Evolutionary conservation across 2,797 vertebrate species (phyloP), one percentile per base, ranked within the genome.

Genomic region (Adelosebastes latens): DNA sequence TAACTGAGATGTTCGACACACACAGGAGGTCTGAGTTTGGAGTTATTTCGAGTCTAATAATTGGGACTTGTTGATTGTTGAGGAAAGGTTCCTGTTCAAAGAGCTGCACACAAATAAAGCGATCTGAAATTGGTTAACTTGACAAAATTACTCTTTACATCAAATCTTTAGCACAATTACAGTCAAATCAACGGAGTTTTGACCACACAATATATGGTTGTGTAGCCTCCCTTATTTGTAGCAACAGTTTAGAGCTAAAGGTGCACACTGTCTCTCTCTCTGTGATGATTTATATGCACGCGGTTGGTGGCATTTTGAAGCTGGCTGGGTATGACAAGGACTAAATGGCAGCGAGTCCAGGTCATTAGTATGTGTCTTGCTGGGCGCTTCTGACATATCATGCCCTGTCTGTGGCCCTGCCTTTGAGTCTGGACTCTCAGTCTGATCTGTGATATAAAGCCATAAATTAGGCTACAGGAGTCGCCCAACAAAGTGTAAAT

Each of bases 271-370:
- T 72, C 73, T 62, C 25, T 62, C 25, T 59, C 22, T 49, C 31
- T 46, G 42, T 79, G 81, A 85, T 92, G 90, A 93, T 94, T 93
- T 92, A 91, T 92, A 91, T 93, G 81, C 90, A 89, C 81, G 56
- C 91, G 66, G 83, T 82, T 71, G 89, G 90, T 93, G 94, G 91
- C 90, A 94, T 94, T 93, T 94, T 89, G 83, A 90, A 86, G 75
- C 90, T 90, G 22, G 66, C 69, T 53, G 75, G 63, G 36, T 82
- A 76, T 82, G 90, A 91, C 90, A 81, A 82, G 72, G 65, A 86
- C 73, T 85, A 90, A 93, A 93, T 91, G 87, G 78, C 86, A 83
- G 76, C 63, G 53, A 81, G 88, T 90, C 67, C 79, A 42, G 72
- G 72, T 68, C 89, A 91, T 91, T 92, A 91, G 85, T 88, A 76